Base-by-base conservation (phyloP, 2,113 vertebrate species). In the Euleptes europaea region DNA sequence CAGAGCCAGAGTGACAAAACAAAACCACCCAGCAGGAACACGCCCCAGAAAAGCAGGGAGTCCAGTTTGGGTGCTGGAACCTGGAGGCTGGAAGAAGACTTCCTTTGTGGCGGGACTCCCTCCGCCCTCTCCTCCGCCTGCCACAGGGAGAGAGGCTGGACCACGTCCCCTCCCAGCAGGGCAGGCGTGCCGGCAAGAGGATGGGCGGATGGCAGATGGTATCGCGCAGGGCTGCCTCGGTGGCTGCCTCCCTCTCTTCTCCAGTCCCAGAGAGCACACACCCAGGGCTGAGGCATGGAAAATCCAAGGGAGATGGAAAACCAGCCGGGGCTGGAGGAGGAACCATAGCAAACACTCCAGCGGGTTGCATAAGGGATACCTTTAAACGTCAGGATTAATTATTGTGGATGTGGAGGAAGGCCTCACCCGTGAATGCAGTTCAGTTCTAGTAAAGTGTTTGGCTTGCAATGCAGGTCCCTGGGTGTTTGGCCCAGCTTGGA, bases 241-340 rank as follows among this genome's bases (percentile, higher is more conserved):
- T 54, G 33, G 23, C 81, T 66, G 71, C 57, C 82, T 66, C 31
- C 17, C 14, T 21, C 19, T 38, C 66, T 63, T 28, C 12, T 28
- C 75, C 63, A 13, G 15, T 63, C 84, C 69, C 4, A 51, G 40
- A 38, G 13, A 47, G 57, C 84, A 63, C 78, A 86, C 70, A n/a
- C 78, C 78, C 84, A 67, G 57, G 60, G 33, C 60, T 40, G 33
- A 86, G 23, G 57, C 57, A 80, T 54, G 70, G 84, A 86, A 86
- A 74, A 81, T 81, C 71, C 31, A 54, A 14, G 31, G 10, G 40
- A 70, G 74, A 78, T 78, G 83, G 65, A 42, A 84, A 84, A 69
- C 74, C n/a, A 73, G 65, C 35, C 14, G 7, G 23, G 38, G 83
- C 23, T n/a, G 35, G 60, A 14, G 38, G 71, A 72, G 70, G 38